phyloP scores from a whole-genome alignment of 2,797 vertebrate species.

The Perodicticus potto region DNA sequence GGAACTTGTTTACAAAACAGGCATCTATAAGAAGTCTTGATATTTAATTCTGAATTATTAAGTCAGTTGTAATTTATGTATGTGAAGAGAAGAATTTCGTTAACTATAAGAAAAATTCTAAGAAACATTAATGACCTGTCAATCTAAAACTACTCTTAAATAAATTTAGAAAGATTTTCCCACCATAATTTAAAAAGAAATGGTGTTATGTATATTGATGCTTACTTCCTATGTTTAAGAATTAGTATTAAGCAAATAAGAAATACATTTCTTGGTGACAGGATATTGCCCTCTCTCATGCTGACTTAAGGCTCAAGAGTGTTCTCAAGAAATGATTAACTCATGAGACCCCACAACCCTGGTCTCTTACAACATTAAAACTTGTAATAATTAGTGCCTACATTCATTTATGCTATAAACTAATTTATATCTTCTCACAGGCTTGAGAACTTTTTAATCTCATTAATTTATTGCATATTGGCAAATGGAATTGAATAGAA shows the following conservation, averaged over 20 bases:
- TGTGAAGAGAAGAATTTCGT: background rate
- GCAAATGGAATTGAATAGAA: slow-evolving; percentile 37
- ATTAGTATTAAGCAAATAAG: background rate
- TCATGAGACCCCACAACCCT: background rate
- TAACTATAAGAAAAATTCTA: slow-evolving; percentile 44
- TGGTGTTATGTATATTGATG: background rate
- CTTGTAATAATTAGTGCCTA: background rate
- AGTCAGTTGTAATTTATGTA: background rate
- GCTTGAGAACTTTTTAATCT: slow-evolving; percentile 4
- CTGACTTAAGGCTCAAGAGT: background rate
- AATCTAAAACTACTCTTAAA: slow-evolving; percentile 35
- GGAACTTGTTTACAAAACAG: background rate
- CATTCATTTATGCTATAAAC: background rate
- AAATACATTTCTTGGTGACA: background rate
- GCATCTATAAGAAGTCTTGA: background rate
- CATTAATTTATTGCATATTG: slow-evolving; percentile 33
- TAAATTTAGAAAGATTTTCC: background rate
- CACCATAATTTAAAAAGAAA: background rate
- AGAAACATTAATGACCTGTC: background rate
- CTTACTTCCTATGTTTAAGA: slow-evolving; percentile 18
- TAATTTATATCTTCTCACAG: background rate
- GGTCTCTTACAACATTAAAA: background rate
- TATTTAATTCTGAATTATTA: slow-evolving; percentile 16
- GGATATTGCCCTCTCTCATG: background rate
- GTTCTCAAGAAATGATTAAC: background rate